phyloP scores from a whole-genome alignment of 1,140 invertebrate species.

The Lerema accius region DNA sequence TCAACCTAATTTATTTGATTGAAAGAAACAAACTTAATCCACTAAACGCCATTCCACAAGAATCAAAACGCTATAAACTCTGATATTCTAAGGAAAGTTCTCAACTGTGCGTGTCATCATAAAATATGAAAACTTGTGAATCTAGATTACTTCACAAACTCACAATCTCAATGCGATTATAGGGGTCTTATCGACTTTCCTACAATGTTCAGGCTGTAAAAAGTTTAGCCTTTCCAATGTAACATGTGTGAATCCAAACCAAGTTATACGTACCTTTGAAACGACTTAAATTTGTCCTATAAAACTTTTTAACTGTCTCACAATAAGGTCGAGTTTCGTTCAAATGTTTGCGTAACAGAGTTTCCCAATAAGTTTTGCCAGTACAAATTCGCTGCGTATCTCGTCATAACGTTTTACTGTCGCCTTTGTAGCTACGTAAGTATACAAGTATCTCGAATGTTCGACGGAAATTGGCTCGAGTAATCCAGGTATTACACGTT shows the following conservation, averaged over 20 bases:
- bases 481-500: slow-evolving; percentile 48
- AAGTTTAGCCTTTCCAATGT: slow-evolving; percentile 61
- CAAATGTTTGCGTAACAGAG: not conserved
- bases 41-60: not conserved
- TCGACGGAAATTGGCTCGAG: slow-evolving; percentile 60
- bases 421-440: slow-evolving; percentile 45
- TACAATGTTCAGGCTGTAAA: slow-evolving; percentile 65
- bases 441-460: slow-evolving; percentile 54
- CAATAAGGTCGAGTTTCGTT: slow-evolving; percentile 38
- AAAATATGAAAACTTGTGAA: slow-evolving; percentile 40
- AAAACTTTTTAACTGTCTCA: slow-evolving; percentile 14
- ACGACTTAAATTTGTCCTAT: not conserved
- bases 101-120: slow-evolving; percentile 28
- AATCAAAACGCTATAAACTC: slow-evolving; percentile 3
- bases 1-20: not conserved
- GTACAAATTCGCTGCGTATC: slow-evolving; percentile 61
- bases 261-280: slow-evolving; percentile 36
- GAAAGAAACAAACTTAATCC: not conserved
- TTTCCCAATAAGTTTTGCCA: slow-evolving; percentile 21
- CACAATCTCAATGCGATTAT: slow-evolving; percentile 48
- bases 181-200: slow-evolving; percentile 65
- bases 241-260: slow-evolving; percentile 50
- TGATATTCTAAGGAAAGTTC: slow-evolving; percentile 12
- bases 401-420: slow-evolving; percentile 70
- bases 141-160: slow-evolving; percentile 47